Evolutionary conservation across 1,140 invertebrate species (phyloP), one percentile per base, ranked within the genome.

Genomic region (Potamilus streckersoni): DNA sequence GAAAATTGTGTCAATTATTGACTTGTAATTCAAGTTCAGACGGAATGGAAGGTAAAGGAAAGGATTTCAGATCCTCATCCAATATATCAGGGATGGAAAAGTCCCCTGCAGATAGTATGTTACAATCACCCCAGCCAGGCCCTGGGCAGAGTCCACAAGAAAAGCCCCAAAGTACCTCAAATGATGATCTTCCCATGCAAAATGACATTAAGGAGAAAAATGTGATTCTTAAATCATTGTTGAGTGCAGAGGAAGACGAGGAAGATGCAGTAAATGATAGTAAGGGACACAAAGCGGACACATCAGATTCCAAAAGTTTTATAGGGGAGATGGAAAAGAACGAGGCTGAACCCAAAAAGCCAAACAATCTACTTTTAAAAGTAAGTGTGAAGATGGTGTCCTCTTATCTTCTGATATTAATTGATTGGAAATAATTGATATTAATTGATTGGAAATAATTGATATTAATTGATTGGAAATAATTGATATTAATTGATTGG

Each of bases 191-290:
- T 75, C 83, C 91, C 80, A 74, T 65, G 17, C 61, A 69, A 20
- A 79, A 70, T 19, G 69, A 78, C 20, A 49, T 61, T 2, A 70
- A 83, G 83, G 84, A 80, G 85, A 90, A 79, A 83, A 92, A 93
- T 87, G 87, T 89, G 78, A 95, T 96, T 85, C 89, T 95, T 62
- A 95, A 96, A 87, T 93, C 92, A 72, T 88, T 96, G 84, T 90
- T 96, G 62, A 95, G 95, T 87, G 93, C 95, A 84, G 95, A 97
- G 79, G 95, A 96, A 72, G 94, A 95, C 61, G 90, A 87, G 16
- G 81, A 85, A 16, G 66, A 67, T 3, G 82, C 79, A 14, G 60
- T 62, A 5, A 69, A 49, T 67, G 74, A 80, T n/a, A 73, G 72
- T 23, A 60, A 73, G 76, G 69, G 14, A 77, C 71, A 49, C 83